Evolutionary conservation across 2,113 vertebrate species (phyloP).

Genomic region (Felis chaus): DNA sequence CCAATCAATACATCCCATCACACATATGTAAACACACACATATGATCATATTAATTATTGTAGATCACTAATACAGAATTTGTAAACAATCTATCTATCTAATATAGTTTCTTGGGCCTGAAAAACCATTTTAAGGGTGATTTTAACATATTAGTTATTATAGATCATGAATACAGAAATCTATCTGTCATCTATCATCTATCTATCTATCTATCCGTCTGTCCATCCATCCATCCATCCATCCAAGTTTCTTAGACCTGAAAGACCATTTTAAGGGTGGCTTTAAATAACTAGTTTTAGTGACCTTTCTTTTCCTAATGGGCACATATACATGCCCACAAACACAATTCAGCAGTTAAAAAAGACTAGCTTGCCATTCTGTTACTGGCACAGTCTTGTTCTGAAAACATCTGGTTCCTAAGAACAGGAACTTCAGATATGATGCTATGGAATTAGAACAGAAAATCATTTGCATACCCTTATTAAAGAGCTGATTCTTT

Average conservation of each 20-base stretch:
- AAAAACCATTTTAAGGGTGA: neutral
- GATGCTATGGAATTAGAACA: neutral
- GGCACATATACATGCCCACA: neutral
- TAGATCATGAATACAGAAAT: neutral
- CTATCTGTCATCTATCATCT: neutral
- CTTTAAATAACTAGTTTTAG: constrained; percentile 10
- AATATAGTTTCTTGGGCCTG: neutral
- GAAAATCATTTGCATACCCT: neutral
- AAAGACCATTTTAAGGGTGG: neutral
- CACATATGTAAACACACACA: neutral
- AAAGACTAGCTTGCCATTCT: neutral
- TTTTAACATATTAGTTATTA: neutral
- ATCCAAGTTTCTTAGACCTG: neutral
- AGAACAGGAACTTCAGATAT: neutral
- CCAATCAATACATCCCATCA: neutral
- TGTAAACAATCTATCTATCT: neutral
- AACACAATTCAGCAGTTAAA: neutral
- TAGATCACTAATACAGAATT: neutral
- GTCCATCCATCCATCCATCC: neutral
- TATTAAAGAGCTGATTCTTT: neutral
- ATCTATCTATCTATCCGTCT: neutral
- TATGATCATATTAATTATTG: neutral
- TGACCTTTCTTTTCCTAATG: neutral
- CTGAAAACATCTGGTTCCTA: constrained; percentile 4
- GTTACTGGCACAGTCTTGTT: neutral